These are phyloP conservation scores for Xenops minutus DNA, from an alignment of 2,797 vertebrate genomes.

Conservation along the genomic window DNA sequence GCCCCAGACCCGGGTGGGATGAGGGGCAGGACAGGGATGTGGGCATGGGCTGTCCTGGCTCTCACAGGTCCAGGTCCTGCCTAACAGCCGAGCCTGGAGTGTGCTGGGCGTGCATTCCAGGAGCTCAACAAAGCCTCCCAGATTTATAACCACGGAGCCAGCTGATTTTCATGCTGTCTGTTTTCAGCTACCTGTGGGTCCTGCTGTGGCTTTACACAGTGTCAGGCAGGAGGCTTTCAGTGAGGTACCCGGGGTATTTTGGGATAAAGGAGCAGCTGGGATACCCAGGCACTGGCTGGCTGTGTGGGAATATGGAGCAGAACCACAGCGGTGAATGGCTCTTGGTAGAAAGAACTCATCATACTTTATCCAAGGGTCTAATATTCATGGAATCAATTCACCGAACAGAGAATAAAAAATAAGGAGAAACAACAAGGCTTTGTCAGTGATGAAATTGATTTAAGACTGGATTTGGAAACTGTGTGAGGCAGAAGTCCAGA, in stretches of 20 bases:
- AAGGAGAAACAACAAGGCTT: background rate
- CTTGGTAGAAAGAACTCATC: background rate
- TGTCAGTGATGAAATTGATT: background rate
- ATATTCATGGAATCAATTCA: background rate
- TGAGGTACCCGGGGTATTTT: background rate
- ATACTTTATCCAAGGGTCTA: background rate
- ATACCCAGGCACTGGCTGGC: background rate
- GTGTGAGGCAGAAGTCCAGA: background rate
- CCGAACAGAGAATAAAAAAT: background rate
- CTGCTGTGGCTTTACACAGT: background rate
- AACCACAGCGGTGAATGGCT: background rate
- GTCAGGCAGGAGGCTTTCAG: background rate
- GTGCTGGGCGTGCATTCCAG: accelerated
- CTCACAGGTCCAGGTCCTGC: background rate
- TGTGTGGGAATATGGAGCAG: background rate
- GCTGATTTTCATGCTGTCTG: background rate
- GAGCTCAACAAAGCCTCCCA: background rate
- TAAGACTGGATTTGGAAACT: background rate
- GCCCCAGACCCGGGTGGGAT: background rate
- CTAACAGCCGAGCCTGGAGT: accelerated
- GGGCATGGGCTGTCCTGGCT: background rate
- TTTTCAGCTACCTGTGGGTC: background rate
- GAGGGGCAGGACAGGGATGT: background rate
- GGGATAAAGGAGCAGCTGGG: background rate
- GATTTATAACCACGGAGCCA: background rate